Evolutionary conservation across 2,888 invertebrate species (phyloP).

Genomic region (Syritta pipiens): DNA sequence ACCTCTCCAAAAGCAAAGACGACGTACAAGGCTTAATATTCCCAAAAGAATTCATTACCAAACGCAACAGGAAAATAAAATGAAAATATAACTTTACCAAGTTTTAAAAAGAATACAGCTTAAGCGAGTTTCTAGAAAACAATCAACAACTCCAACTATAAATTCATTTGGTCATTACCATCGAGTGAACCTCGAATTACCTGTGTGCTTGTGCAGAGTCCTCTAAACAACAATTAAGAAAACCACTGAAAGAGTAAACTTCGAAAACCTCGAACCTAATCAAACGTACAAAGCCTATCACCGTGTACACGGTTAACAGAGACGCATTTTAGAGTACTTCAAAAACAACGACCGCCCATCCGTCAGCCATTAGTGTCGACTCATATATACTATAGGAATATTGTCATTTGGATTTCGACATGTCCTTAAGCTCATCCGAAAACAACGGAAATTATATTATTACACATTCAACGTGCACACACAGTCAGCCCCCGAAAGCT

Average conservation of each 20-base stretch:
- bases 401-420: slow-evolving; percentile 63
- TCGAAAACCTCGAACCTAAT: slow-evolving; percentile 51
- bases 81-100: no score
- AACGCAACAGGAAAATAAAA: no score
- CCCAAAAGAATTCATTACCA: no score
- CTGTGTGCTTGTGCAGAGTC: not conserved
- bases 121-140: no score
- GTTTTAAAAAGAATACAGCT: no score
- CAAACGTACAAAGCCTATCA: slow-evolving; percentile 43
- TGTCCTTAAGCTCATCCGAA: slow-evolving; percentile 59
- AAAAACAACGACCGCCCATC: slow-evolving; percentile 3
- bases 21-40: no score
- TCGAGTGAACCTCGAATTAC: slow-evolving; percentile 21
- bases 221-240: slow-evolving; percentile 26
- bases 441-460: slow-evolving; percentile 65
- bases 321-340: slow-evolving; percentile 23
- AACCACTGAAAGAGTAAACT: slow-evolving; percentile 53
- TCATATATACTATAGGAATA: no score
- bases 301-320: not conserved
- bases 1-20: no score
- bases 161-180: slow-evolving; percentile 50
- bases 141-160: slow-evolving; percentile 34
- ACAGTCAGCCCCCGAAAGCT: not conserved
- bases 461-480: slow-evolving; percentile 54
- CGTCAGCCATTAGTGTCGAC: slow-evolving; percentile 6